Conservation (phyloP, 2,888 invertebrate genomes). For the Stenurella melanura region DNA sequence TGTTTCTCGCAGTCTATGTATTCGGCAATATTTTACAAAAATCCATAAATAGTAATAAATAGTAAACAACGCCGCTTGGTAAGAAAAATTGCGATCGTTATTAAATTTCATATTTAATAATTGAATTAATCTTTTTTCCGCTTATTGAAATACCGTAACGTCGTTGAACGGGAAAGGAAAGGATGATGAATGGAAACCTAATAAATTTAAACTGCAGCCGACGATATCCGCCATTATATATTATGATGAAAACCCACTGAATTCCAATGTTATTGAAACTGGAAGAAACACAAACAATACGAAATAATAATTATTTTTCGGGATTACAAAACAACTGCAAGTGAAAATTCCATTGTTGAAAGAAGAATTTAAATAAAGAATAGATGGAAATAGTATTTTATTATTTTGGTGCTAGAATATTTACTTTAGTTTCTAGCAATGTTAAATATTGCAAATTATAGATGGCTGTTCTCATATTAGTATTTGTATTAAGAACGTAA, state of each 20-base stretch:
- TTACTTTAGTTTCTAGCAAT: background rate
- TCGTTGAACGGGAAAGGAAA: conserved; percentile 32
- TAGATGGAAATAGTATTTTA: background rate
- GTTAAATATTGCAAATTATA: background rate
- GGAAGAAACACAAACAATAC: conserved; percentile 34
- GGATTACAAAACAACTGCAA: conserved; percentile 9
- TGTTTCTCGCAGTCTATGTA: background rate
- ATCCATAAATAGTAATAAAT: conserved; percentile 22
- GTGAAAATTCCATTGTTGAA: conserved; percentile 10
- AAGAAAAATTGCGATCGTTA: conserved; percentile 29
- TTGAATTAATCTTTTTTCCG: conserved; percentile 41
- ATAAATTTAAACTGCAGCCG: conserved; percentile 37
- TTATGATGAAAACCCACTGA: conserved; percentile 21
- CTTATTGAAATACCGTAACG: conserved; percentile 40
- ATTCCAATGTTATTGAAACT: conserved; percentile 27
- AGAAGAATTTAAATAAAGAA: background rate
- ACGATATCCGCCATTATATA: conserved; percentile 41
- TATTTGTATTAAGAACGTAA: no score
- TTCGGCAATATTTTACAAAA: background rate
- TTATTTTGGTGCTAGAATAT: background rate
- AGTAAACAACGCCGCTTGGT: conserved; percentile 6
- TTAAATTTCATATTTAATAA: conserved; percentile 40
- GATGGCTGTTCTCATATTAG: background rate
- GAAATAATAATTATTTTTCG: conserved; percentile 33
- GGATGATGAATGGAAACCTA: conserved; percentile 43